Percentiles rank a stretch among this genome's conserved stretches.
Evolutionary conservation across 2,797 vertebrate genomes (phyloP).

Genomic region (Stomatorhinus walkeri): DNA sequence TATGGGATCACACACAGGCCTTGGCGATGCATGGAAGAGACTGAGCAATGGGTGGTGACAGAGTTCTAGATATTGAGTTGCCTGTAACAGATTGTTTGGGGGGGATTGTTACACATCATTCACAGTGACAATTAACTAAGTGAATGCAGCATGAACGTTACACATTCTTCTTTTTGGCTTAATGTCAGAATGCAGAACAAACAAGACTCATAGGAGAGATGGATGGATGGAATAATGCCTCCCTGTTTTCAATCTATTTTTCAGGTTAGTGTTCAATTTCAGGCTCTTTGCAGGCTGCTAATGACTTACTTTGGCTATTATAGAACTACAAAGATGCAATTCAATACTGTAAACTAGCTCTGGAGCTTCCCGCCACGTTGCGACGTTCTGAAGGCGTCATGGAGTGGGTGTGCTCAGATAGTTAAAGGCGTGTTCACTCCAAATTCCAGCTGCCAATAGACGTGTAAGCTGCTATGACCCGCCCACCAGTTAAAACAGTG

Average conservation of each 20-base stretch:
- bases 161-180: not conserved
- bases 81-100: not conserved
- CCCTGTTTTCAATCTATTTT: not conserved
- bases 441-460: too few species aligned
- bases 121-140: not conserved
- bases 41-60: not conserved
- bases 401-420: too few species aligned
- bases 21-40: not conserved
- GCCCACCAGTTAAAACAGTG: too few species aligned
- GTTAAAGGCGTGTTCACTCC: too few species aligned
- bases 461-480: too few species aligned
- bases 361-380: too few species aligned
- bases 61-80: not conserved
- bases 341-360: too few species aligned
- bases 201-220: not conserved
- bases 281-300: not conserved
- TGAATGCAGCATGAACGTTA: not conserved
- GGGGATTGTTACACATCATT: not conserved
- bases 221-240: not conserved
- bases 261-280: not conserved
- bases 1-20: not conserved
- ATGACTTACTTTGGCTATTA: not conserved
- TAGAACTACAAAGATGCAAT: too few species aligned
- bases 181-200: not conserved
- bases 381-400: too few species aligned